Conservation (phyloP, 2,888 invertebrate genomes). For the Stenodema calcarata region DNA sequence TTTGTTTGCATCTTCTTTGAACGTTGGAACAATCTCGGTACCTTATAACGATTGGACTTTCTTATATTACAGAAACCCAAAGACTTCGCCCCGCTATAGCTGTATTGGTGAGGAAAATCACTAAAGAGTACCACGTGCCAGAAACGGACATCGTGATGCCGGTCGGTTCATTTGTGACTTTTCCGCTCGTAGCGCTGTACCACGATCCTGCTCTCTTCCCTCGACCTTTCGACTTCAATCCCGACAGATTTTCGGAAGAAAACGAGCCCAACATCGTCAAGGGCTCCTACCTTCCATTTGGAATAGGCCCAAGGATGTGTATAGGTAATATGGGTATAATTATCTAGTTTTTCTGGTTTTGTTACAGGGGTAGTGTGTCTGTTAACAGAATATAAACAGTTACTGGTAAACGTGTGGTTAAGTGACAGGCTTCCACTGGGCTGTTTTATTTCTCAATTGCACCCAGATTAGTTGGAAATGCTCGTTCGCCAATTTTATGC, state of each 20-base stretch:
- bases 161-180: slow-evolving; percentile 62
- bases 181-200: slow-evolving; percentile 68
- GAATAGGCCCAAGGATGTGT: slow-evolving; percentile 68
- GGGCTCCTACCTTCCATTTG: slow-evolving; percentile 67
- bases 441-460: too few species aligned
- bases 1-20: too few species aligned
- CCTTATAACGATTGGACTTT: too few species aligned
- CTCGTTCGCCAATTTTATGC: too few species aligned
- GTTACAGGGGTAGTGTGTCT: too few species aligned
- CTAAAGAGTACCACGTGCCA: slow-evolving; percentile 59
- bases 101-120: slow-evolving; percentile 60
- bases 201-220: slow-evolving; percentile 69
- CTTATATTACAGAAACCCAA: slow-evolving; percentile 57
- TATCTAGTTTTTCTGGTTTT: too few species aligned
- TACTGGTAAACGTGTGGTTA: too few species aligned
- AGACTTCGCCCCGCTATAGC: slow-evolving; percentile 61
- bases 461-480: too few species aligned
- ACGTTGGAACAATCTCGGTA: too few species aligned
- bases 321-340: slow-evolving; percentile 62
- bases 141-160: slow-evolving; percentile 53
- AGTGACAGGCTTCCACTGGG: too few species aligned
- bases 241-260: slow-evolving; percentile 67
- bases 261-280: slow-evolving; percentile 64
- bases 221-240: slow-evolving; percentile 69
- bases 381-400: too few species aligned